Conservation (phyloP, 2,888 invertebrate genomes). For the Amphipoea oculea region DNA sequence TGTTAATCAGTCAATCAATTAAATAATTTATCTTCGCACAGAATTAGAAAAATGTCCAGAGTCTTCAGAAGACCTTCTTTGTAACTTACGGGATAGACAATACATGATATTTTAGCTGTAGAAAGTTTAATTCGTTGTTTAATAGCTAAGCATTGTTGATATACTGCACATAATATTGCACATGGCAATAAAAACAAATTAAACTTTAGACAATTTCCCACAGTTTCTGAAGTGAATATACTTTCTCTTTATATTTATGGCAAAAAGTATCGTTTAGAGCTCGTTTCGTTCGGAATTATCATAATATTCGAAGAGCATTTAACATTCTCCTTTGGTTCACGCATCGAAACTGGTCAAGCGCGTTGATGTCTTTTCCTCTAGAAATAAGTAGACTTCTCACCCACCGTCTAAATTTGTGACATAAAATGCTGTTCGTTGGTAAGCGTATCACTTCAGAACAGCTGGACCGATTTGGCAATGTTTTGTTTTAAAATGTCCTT, state of each 20-base stretch:
- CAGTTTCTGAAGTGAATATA: slow-evolving; percentile 15
- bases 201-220: slow-evolving; percentile 20
- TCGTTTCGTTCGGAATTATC: slow-evolving; percentile 19
- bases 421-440: not conserved
- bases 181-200: slow-evolving; percentile 6
- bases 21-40: too few species aligned
- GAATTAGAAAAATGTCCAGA: not conserved
- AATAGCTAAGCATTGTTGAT: not conserved
- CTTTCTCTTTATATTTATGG: slow-evolving; percentile 38
- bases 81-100: not conserved
- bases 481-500: not conserved
- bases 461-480: not conserved
- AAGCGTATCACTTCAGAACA: not conserved
- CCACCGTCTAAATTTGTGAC: not conserved
- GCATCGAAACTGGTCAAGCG: not conserved
- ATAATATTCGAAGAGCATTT: slow-evolving; percentile 12
- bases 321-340: slow-evolving; percentile 1
- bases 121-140: not conserved
- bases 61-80: not conserved
- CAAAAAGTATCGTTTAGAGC: slow-evolving; percentile 11
- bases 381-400: slow-evolving; percentile 1
- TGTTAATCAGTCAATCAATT: not conserved
- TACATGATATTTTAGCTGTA: not conserved
- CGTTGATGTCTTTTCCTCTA: slow-evolving; percentile 59
- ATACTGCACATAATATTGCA: slow-evolving; percentile 13